Evolutionary conservation across 2,113 vertebrate species (phyloP), one percentile per base, ranked within the genome.

Genomic region (Neogale vison): DNA sequence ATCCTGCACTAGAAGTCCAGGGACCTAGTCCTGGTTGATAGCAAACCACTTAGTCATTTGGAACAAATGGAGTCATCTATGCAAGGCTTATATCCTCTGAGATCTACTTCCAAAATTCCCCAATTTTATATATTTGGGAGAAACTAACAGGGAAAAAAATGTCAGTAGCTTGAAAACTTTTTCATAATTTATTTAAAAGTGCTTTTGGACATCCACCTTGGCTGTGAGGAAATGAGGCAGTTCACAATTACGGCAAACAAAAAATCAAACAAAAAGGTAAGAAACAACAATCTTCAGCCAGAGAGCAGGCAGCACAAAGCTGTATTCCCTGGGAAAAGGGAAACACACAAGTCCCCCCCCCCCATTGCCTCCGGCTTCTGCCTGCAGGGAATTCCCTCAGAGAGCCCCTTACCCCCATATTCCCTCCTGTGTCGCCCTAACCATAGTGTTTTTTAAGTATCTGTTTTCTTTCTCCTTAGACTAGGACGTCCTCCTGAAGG

Each of bases 191-290:
- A 42, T n/a, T 69, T 50, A 23, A 12, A 71, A 92, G 74, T 10
- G 14, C 20, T 71, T 84, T 24, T 88, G 55, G 31, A 23, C 20
- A 42, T 36, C 14, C 8, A 59, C 7, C 0, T 42, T 69, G 45
- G 34, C 45, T 45, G 7, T 52, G 24, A 6, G 45, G 24, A 52
- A 39, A 9, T 18, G 12, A 91, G 24, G 36, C 10, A 72, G 9
- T 65, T 13, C 63, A 50, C 31, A 65, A 67, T 67, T 7, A 24
- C 17, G 50, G 65, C 23, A 71, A 69, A 83, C n/a, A 77, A 52
- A 69, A 84, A 74, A 72, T 39, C n/a, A 90, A 65, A 45, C 72
- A 81, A 81, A 92, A 67, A 34, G 39, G 34, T 39, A 81, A 76
- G 55, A 65, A 65, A 83, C 4, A 69, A 31, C 31, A 17, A 14